Conservation (phyloP, 2,888 invertebrate genomes). For the Chymomyza caudatula region DNA sequence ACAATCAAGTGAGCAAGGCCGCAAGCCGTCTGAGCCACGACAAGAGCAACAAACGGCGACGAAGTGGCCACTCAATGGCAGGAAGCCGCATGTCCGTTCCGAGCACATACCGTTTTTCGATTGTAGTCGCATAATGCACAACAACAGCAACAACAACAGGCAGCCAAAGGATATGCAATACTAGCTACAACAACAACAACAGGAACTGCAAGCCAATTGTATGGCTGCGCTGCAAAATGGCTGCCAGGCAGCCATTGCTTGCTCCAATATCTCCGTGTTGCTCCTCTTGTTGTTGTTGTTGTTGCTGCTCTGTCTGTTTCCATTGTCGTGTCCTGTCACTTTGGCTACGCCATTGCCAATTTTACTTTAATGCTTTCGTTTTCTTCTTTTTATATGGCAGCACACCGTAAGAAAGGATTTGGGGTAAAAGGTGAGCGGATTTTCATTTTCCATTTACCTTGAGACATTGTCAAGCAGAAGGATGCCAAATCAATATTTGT, state of each 20-base stretch:
- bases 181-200: constrained; percentile 21
- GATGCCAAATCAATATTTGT: constrained; percentile 59
- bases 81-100: constrained; percentile 47
- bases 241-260: not conserved
- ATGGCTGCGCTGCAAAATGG: constrained; percentile 31
- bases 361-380: constrained; percentile 18
- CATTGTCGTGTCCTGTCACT: not conserved
- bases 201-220: constrained; percentile 54
- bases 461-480: not conserved
- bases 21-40: not conserved
- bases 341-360: not conserved
- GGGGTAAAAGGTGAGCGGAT: constrained; percentile 47
- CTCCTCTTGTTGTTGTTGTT: constrained; percentile 6
- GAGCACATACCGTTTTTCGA: constrained; percentile 17
- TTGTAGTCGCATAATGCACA: constrained; percentile 38
- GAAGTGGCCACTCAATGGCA: constrained; percentile 36
- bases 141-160: not conserved
- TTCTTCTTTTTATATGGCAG: constrained; percentile 21
- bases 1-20: not conserved
- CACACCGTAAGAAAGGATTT: not conserved
- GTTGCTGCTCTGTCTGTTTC: constrained; percentile 1
- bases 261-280: constrained; percentile 5
- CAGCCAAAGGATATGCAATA: too few relatives aligned
- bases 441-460: constrained; percentile 31
- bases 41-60: constrained; percentile 16